phyloP scores from a whole-genome alignment of 64 coral and sea anemone genomes.

The Acropora yongei region DNA sequence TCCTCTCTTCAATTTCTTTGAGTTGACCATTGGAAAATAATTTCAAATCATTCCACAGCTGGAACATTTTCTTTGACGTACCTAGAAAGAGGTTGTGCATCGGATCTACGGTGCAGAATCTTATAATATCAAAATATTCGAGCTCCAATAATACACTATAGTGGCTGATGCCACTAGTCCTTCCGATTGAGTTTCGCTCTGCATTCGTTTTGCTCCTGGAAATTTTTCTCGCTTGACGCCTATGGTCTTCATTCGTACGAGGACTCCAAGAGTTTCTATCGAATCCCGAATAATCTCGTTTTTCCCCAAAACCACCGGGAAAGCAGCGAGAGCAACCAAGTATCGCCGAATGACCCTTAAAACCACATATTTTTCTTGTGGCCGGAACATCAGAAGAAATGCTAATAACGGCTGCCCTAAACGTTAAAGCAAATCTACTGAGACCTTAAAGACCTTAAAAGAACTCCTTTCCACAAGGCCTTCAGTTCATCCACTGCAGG shows the following conservation, averaged over 20 bases:
- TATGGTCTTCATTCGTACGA: slow-evolving; percentile 24
- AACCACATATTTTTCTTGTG: slow-evolving; percentile 40
- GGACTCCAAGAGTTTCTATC: slow-evolving; percentile 42
- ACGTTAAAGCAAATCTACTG: slow-evolving; percentile 45
- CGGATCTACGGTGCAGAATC: slow-evolving; percentile 20
- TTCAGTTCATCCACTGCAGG: slow-evolving; percentile 41
- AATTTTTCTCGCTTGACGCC: slow-evolving; percentile 9
- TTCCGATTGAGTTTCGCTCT: neutral
- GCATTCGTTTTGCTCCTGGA: neutral
- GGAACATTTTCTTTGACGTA: slow-evolving; percentile 41
- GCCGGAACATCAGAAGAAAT: slow-evolving; percentile 40
- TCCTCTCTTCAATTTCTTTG: slow-evolving; percentile 22
- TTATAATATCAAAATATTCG: slow-evolving; percentile 30
- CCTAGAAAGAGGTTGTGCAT: slow-evolving; percentile 9
- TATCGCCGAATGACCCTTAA: slow-evolving; percentile 46
- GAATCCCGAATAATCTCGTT: slow-evolving; percentile 49
- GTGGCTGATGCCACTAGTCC: slow-evolving; percentile 3
- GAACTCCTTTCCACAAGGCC: slow-evolving; percentile 37
- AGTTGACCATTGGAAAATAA: slow-evolving; percentile 37
- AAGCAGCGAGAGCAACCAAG: slow-evolving; percentile 47
- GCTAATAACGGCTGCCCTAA: slow-evolving; percentile 36
- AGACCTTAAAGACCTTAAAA: slow-evolving; percentile 23
- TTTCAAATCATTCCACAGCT: slow-evolving; percentile 45
- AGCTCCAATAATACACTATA: slow-evolving; percentile 27
- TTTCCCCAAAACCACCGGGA: slow-evolving; percentile 50